Base-by-base conservation (phyloP, 2,888 invertebrate species). In the Halictus quadricinctus region DNA sequence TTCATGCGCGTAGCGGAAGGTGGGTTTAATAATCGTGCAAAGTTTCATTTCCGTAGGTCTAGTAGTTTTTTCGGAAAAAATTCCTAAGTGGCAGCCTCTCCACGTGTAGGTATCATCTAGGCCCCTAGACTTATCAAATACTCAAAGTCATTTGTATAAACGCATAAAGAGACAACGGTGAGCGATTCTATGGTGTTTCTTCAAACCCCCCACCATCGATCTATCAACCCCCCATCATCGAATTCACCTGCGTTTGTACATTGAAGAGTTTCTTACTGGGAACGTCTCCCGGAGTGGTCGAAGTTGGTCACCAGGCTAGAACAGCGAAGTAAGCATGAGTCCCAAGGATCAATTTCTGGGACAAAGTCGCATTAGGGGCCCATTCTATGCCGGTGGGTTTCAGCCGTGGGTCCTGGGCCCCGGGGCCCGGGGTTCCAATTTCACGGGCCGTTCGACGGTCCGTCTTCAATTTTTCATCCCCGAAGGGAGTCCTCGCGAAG, bases 401-500 rank as follows among this genome's bases (percentile, higher is more conserved):
- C 15, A 76, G 50, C 21, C 75, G 36, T 36, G 36, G 36, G 36
- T 3, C 36, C 18, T 25, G 43, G 8, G 43, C 8, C 54, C 21
- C 54, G 21, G 10, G 54, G 54, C 21, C 54, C 54, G 54, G 54
- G 60, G 60, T 25, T 25, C 60, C 79, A 84, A 87, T 88, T 88
- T 88, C 85, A 87, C 87, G 87, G 87, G 15, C 82, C 50, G 74
- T 74, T 76, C 85, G 58, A 74, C 80, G 80, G 74, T 2, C 6
- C 81, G 73, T 46, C 41, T 77, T 79, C 83, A 88, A 88, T 87
- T 88, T 88, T 83, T 88, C 88, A 88, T 88, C 83, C 82, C 79
- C 75, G 73, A 21, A 58, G 73, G 60, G 77, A 46, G 80, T 41
- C 58, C 79, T 66, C 48, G 69, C 54, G 66, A 66, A 10, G 66